phyloP scores from a whole-genome alignment of 2,888 invertebrate species.

The Mythimna vitellina region DNA sequence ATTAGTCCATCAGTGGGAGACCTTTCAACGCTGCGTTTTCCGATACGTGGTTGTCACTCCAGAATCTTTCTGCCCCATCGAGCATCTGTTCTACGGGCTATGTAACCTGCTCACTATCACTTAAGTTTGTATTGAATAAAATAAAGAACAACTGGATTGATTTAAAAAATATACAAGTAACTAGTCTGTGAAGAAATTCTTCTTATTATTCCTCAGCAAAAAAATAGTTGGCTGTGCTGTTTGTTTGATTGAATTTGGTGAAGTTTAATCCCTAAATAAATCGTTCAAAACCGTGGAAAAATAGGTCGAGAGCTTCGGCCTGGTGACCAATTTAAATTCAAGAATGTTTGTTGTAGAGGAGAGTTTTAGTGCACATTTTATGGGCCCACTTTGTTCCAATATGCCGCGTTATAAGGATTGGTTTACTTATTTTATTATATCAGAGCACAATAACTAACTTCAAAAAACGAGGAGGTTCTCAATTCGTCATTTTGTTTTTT shows the following conservation, averaged over 20 bases:
- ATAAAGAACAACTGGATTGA: no score
- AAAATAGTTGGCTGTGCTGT: constrained; percentile 27
- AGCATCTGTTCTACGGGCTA: no score
- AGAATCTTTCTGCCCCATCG: no score
- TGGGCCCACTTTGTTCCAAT: constrained; percentile 47
- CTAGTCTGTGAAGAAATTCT: neutral
- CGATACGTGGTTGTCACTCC: no score
- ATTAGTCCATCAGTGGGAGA: no score
- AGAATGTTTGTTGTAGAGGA: constrained; percentile 57
- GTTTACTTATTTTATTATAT: constrained; percentile 47
- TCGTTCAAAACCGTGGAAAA: constrained; percentile 64
- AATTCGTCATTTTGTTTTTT: no score
- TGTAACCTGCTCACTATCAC: no score
- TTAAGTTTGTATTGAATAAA: no score
- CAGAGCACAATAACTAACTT: constrained; percentile 38
- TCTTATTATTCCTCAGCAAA: constrained; percentile 24
- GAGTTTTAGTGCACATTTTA: constrained; percentile 60
- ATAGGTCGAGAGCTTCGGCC: constrained; percentile 61
- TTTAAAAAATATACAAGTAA: neutral
- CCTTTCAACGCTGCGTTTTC: no score
- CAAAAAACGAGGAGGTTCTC: no score
- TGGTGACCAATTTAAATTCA: constrained; percentile 70
- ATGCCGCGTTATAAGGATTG: constrained; percentile 38
- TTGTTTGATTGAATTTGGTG: constrained; percentile 58
- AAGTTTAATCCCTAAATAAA: constrained; percentile 70